phyloP scores from a whole-genome alignment of 2,888 invertebrate genomes.

The Eurytoma adleriae region DNA sequence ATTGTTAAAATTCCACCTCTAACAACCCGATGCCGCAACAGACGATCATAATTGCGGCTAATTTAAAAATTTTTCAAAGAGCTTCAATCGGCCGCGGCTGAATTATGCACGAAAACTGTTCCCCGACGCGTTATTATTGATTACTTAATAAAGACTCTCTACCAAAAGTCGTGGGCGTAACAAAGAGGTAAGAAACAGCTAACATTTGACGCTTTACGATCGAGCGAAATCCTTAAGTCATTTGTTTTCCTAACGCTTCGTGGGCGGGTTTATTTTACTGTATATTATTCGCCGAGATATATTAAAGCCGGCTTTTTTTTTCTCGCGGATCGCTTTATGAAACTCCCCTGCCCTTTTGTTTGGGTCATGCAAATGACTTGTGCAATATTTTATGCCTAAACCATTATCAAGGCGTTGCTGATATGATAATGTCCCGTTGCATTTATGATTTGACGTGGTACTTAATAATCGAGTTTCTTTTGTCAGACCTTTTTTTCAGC shows the following conservation, averaged over 20 bases:
- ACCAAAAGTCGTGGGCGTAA: slow-evolving; percentile 3
- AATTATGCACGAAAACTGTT: not conserved
- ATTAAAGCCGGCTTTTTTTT: slow-evolving; percentile 23
- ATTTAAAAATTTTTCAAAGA: too few species aligned
- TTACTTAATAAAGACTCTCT: slow-evolving; percentile 36
- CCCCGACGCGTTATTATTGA: slow-evolving; percentile 9
- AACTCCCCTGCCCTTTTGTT: slow-evolving; percentile 32
- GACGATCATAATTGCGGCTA: too few species aligned
- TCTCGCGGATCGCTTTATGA: slow-evolving; percentile 10
- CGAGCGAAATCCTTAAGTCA: slow-evolving; percentile 11
- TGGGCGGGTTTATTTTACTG: slow-evolving; percentile 20
- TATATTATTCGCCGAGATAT: slow-evolving; percentile 10
- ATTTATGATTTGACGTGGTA: not conserved
- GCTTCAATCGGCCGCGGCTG: not conserved
- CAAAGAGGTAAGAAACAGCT: slow-evolving; percentile 4
- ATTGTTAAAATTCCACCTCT: too few species aligned
- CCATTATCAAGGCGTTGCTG: not conserved
- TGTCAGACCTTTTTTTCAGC: not conserved
- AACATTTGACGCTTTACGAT: not conserved
- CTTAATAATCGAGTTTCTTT: slow-evolving; percentile 16
- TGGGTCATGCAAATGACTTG: slow-evolving; percentile 2
- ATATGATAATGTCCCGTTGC: slow-evolving; percentile 7
- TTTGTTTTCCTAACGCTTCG: not conserved
- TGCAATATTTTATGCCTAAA: slow-evolving; percentile 5
- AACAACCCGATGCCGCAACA: too few species aligned